Evolutionary conservation across 2,888 invertebrate genomes (phyloP), one percentile per base, ranked within the genome.

Genomic region (Xestoiulus laeticollis): DNA sequence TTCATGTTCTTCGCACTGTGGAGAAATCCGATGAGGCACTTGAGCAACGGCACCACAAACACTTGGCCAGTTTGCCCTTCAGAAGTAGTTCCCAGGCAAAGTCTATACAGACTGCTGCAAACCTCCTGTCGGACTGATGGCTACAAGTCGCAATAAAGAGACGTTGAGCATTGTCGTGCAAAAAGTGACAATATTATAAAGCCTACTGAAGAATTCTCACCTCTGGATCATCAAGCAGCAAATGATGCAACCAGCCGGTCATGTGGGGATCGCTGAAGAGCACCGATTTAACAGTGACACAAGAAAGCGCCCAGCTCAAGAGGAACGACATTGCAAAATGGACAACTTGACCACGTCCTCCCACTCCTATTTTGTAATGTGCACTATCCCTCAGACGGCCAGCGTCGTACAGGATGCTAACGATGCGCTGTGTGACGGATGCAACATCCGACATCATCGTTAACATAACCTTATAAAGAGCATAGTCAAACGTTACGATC

Each of bases 281-380:
- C 44, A 94, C 94, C 86, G 95, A 94, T 26, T 95, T 94, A 0
- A 97, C 96, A 89, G 95, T 95, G 14, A 95, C 95, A 83, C 96
- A 96, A 87, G 97, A 96, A 91, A 97, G 97, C 82, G 97, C 95
- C 96, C 98, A 97, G 90, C 97, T 97, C 48, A 98, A 97, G 89
- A 98, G 94, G 91, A 98, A 93, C 22, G 97, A 96, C 95, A 98
- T 96, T 22, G 97, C 96, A 91, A 97, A 98, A 91, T 98, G 97
- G 26, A 98, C 96, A 88, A 97, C 95, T 94, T 98, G 98, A 0
- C 97, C 96, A 90, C 98, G 93, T 1, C 98, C 97, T 95, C 97
- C 98, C 90, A 98, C 96, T 8, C 98, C 97, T 88, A 97, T 97
- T 92, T 97, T 96, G 91, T 97, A 96, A 89, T 96, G 96, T 8